These are phyloP conservation scores for Columba guinea DNA, from an alignment of 2,797 vertebrate genomes.

Conservation along the genomic window DNA sequence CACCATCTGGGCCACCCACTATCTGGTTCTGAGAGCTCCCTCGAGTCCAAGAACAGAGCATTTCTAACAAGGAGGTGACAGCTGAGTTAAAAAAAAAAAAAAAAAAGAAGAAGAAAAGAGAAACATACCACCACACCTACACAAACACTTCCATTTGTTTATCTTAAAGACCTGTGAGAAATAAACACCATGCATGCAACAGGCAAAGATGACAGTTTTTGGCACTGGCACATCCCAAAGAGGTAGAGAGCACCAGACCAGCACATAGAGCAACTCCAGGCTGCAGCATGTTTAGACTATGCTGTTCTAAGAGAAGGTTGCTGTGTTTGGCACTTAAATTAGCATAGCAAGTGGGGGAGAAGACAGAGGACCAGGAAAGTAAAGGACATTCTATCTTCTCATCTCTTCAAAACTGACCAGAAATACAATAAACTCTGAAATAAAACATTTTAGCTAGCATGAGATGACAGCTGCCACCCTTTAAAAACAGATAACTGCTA, in stretches of 20 bases:
- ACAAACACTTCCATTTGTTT: background rate
- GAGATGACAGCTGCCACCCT: background rate
- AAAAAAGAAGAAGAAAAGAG: background rate
- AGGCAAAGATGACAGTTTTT: background rate
- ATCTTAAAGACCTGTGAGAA: background rate
- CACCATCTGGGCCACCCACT: constrained; percentile 26
- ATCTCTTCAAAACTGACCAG: background rate
- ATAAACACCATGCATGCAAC: background rate
- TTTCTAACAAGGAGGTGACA: background rate
- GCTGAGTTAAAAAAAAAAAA: background rate
- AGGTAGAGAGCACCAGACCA: background rate
- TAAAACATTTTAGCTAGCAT: background rate
- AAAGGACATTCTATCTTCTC: background rate
- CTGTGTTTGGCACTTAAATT: background rate
- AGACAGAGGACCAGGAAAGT: background rate
- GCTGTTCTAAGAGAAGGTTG: background rate
- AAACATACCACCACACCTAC: background rate
- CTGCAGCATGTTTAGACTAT: background rate
- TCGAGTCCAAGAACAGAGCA: background rate
- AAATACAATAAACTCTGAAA: background rate
- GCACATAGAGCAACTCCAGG: background rate
- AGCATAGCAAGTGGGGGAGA: background rate
- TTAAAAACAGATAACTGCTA: background rate
- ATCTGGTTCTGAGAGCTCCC: background rate
- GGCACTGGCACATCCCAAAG: background rate